phyloP scores from a whole-genome alignment of 2,888 invertebrate species.

The Horisme vitalbata region DNA sequence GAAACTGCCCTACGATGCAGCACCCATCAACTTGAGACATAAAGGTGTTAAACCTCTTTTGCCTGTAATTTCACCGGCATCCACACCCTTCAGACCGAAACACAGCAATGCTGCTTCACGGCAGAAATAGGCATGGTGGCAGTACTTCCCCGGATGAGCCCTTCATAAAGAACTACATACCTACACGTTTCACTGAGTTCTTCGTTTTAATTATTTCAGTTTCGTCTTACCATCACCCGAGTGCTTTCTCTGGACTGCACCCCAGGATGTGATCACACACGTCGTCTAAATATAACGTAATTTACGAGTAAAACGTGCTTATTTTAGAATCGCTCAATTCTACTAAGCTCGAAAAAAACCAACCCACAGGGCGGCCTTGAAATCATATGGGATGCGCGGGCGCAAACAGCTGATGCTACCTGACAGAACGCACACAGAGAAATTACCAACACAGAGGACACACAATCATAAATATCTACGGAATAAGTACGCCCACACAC shows the following conservation, averaged over 20 bases:
- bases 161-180: no score
- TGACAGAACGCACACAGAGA: conserved; percentile 52
- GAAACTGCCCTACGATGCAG: no score
- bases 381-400: conserved; percentile 74
- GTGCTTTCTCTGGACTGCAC: conserved; percentile 2
- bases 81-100: no score
- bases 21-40: no score
- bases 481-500: conserved; percentile 20
- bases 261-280: conserved; percentile 28
- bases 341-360: conserved; percentile 41
- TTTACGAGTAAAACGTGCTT: conserved; percentile 34
- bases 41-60: no score
- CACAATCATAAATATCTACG: neutral
- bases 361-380: conserved; percentile 70
- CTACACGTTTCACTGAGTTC: no score
- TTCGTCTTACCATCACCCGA: conserved; percentile 14
- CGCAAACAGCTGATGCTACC: conserved; percentile 78
- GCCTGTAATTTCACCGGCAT: no score
- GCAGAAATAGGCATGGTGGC: no score
- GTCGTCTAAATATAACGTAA: conserved; percentile 26
- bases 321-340: conserved; percentile 30
- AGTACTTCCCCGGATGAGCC: no score
- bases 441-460: conserved; percentile 12
- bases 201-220: no score
- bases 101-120: no score